phyloP scores from a whole-genome alignment of 2,113 vertebrate species.

The Antigone vipio region DNA sequence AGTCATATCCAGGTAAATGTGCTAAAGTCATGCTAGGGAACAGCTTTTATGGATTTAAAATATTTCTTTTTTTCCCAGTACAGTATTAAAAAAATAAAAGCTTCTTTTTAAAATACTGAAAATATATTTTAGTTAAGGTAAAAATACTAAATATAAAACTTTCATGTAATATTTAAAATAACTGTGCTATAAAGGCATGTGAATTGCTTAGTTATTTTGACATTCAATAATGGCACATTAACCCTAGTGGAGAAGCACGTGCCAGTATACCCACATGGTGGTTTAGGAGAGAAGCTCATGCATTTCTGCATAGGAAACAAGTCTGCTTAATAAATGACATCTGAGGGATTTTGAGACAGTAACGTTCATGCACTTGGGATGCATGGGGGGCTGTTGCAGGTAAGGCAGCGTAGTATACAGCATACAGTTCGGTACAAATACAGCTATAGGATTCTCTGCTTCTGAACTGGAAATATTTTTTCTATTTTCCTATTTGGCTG shows the following conservation, averaged over 20 bases:
- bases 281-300: conserved; percentile 31
- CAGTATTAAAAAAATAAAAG: conserved; percentile 70
- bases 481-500: neutral
- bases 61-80: conserved; percentile 10
- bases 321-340: conserved; percentile 1
- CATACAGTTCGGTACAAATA: neutral
- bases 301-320: conserved; percentile 50
- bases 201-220: conserved; percentile 36
- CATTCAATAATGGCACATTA: conserved; percentile 48
- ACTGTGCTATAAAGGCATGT: conserved; percentile 48
- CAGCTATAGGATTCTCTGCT: neutral
- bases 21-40: neutral
- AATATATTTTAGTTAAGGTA: conserved; percentile 66
- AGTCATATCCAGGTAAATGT: conserved; percentile 4
- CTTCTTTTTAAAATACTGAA: conserved; percentile 57
- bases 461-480: conserved; percentile 9
- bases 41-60: neutral
- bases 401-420: conserved; percentile 17
- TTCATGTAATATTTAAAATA: conserved; percentile 55
- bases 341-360: neutral
- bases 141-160: conserved; percentile 66
- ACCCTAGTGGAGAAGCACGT: neutral
- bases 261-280: conserved; percentile 13
- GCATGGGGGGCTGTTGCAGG: neutral
- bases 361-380: neutral